These are phyloP conservation scores for Lasioglossum morio DNA, from an alignment of 2,888 invertebrate genomes.

Conservation along the genomic window DNA sequence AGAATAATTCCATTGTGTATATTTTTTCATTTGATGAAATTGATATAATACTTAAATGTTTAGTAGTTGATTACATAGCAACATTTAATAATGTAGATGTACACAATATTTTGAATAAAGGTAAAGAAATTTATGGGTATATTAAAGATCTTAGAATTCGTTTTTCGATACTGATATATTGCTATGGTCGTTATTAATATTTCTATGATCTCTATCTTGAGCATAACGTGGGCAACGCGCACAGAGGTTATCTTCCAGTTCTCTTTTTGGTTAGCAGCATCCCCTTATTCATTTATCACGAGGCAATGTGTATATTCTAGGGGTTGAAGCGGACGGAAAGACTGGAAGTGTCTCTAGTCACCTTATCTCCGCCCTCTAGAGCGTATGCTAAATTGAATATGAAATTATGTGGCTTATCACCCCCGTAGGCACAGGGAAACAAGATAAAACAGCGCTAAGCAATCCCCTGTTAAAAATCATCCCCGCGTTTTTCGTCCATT, in stretches of 20 bases:
- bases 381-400: constrained; percentile 85
- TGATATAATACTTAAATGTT: too few relatives aligned
- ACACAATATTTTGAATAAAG: too few relatives aligned
- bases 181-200: neutral
- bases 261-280: constrained; percentile 41
- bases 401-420: constrained; percentile 84
- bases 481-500: neutral
- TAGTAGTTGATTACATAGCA: too few relatives aligned
- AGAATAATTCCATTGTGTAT: too few relatives aligned
- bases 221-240: constrained; percentile 9
- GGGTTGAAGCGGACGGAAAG: constrained; percentile 68
- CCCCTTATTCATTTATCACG: constrained; percentile 76
- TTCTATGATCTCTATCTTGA: neutral
- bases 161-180: neutral
- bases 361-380: constrained; percentile 80
- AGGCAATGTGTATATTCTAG: constrained; percentile 69
- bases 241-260: constrained; percentile 37
- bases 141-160: too few relatives aligned
- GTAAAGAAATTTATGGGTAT: too few relatives aligned
- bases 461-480: constrained; percentile 21
- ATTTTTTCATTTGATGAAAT: too few relatives aligned
- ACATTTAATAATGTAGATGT: too few relatives aligned
- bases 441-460: constrained; percentile 58
- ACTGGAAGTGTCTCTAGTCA: constrained; percentile 74
- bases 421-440: constrained; percentile 55